Conservation (phyloP, 2,888 invertebrate species). For the Apoda limacodes region DNA sequence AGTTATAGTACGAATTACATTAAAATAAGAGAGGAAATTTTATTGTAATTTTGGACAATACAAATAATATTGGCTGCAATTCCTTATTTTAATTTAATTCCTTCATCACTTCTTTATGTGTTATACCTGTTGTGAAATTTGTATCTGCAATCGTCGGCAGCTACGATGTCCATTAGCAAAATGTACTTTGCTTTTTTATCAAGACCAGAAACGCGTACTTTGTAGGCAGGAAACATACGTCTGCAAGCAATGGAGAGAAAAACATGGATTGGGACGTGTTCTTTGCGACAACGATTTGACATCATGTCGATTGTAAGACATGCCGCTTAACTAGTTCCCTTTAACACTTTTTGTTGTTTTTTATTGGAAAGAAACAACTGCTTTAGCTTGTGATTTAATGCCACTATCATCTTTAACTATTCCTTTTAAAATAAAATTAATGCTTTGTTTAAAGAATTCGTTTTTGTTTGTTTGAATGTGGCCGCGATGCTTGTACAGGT, state of each 20-base stretch:
- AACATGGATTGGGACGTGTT: constrained; percentile 63
- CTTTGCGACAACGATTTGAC: constrained; percentile 63
- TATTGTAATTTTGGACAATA: no score
- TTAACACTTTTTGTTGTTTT: constrained; percentile 45
- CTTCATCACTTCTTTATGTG: constrained; percentile 35
- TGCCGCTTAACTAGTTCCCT: constrained; percentile 53
- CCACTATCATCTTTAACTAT: constrained; percentile 28
- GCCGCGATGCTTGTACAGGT: constrained; percentile 14
- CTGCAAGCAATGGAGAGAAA: constrained; percentile 78
- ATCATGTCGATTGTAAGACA: constrained; percentile 64
- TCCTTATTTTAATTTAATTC: constrained; percentile 67
- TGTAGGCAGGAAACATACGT: constrained; percentile 98
- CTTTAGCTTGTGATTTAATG: constrained; percentile 62
- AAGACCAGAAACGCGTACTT: constrained; percentile 95
- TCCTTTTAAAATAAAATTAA: constrained; percentile 16
- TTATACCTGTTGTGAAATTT: constrained; percentile 93
- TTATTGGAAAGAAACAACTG: constrained; percentile 36
- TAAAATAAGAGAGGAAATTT: constrained; percentile 65
- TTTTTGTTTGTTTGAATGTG: no score
- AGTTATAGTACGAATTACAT: constrained; percentile 55
- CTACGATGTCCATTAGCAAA: constrained; percentile 96
- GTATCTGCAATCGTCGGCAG: constrained; percentile 96
- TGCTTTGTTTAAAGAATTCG: constrained; percentile 8
- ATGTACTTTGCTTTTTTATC: constrained; percentile 98
- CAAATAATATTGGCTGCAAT: constrained; percentile 30